These are phyloP conservation scores for Thera britannica DNA, from an alignment of 2,888 invertebrate species.

Conservation along the genomic window DNA sequence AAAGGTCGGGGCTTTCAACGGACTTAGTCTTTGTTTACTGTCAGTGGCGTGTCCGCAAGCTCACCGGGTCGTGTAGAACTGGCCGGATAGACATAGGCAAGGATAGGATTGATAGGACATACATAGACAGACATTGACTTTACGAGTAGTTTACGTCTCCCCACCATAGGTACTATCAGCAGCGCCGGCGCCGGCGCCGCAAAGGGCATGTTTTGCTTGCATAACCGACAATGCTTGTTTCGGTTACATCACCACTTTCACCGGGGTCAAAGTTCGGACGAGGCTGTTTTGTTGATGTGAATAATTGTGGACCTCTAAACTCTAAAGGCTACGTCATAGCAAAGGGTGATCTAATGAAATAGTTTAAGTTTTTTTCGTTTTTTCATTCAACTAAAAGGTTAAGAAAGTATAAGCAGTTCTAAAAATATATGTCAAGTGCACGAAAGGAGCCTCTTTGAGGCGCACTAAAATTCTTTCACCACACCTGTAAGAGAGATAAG, in stretches of 20 bases:
- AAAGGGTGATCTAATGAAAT: too few species aligned
- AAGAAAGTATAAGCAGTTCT: too few species aligned
- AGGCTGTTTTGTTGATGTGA: not conserved
- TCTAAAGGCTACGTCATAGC: not conserved
- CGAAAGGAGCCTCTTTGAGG: too few species aligned
- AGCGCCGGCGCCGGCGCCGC: not conserved
- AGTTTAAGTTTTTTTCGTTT: too few species aligned
- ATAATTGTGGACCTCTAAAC: not conserved
- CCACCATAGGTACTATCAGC: not conserved
- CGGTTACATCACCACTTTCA: constrained; percentile 58
- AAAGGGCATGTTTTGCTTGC: constrained; percentile 42
- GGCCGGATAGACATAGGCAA: not conserved
- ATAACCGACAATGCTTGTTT: constrained; percentile 48
- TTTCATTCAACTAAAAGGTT: too few species aligned
- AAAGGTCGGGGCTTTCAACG: constrained; percentile 9
- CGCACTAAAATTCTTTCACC: too few species aligned
- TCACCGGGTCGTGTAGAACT: not conserved
- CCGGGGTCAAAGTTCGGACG: constrained; percentile 31
- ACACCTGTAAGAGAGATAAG: too few species aligned
- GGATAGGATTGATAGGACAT: not conserved
- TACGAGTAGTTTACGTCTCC: constrained; percentile 6
- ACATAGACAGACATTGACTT: too few species aligned
- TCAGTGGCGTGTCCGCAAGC: not conserved
- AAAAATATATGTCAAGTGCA: too few species aligned
- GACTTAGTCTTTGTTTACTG: constrained; percentile 10